Evolutionary conservation across 2,888 invertebrate species (phyloP), one percentile per base, ranked within the genome.

Genomic region (Oscheius onirici): DNA sequence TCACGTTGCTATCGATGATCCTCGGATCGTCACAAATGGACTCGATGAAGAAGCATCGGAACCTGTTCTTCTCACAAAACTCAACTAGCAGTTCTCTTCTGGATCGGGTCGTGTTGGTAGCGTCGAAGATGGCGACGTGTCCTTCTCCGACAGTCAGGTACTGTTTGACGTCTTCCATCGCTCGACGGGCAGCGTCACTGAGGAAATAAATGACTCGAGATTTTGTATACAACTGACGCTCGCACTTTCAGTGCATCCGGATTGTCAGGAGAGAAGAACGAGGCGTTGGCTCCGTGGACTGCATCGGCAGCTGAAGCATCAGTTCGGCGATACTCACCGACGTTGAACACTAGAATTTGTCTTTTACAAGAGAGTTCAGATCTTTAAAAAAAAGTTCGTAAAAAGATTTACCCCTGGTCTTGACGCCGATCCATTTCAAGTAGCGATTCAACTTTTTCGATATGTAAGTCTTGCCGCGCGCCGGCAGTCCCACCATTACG

Each of bases 351-450:
- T 80, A 44, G 1, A 75, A 74, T n/a, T n/a, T 2, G 6, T 17
- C 49, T 8, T 34, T 34, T 6, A 8, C 34, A 34, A 43, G 10
- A 43, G 43, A 43, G 43, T 43, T 11, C 43, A 43, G 13, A 43
- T 43, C 10, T 43, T 10, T 20, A 10, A 8, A 57, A n/a, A n/a
- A 58, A 46, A 51, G 17, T 52, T 13, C 11, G 24, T 0, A 49
- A 13, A 65, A 51, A 13, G 8, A 20, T 58, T 49, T 77, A 89
- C 89, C 89, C 86, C 84, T 89, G 2, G 97, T 97, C 83, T 93
- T 93, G 79, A 99, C 95, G 65, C 99, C 99, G 88, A 99, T 97
- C 99, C 99, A 99, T 90, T 99, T 99, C 77, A 99, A 92, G 88
- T 99, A 99, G 66, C 99, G 91, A 63, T 97, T 94, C 65, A 99